phyloP scores from a whole-genome alignment of 2,797 vertebrate genomes.

The Borostomias antarcticus region DNA sequence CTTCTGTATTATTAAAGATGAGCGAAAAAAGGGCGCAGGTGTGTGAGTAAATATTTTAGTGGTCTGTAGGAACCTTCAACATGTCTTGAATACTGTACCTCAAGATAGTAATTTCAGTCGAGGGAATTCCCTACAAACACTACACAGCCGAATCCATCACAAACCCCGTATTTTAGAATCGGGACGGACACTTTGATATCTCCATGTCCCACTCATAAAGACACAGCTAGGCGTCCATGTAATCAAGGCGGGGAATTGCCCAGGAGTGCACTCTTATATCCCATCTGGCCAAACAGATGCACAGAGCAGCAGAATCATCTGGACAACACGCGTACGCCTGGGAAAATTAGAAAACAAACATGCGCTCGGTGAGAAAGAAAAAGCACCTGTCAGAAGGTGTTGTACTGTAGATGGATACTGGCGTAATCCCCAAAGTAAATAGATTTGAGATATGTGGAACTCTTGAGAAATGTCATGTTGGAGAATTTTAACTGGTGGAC shows the following conservation, averaged over 20 bases:
- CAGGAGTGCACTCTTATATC: constrained; percentile 21
- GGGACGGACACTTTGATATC: constrained; percentile 5
- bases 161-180: constrained; percentile 38
- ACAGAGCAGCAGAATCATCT: not conserved
- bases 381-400: not conserved
- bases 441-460: constrained; percentile 7
- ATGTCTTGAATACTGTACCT: constrained; percentile 52
- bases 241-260: constrained; percentile 22
- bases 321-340: not conserved
- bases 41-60: constrained; percentile 57
- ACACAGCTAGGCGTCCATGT: constrained; percentile 25
- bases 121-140: constrained; percentile 26
- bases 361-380: not conserved
- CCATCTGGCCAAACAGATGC: constrained; percentile 11
- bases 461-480: not conserved
- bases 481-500: too few species aligned
- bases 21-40: constrained; percentile 35
- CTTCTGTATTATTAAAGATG: constrained; percentile 54
- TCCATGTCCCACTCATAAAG: constrained; percentile 26
- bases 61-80: constrained; percentile 49
- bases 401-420: not conserved
- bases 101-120: constrained; percentile 39
- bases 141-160: constrained; percentile 24
- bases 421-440: not conserved
- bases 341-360: constrained; percentile 22